Conservation (phyloP, 1,140 invertebrate species). For the Phortica variegata region DNA sequence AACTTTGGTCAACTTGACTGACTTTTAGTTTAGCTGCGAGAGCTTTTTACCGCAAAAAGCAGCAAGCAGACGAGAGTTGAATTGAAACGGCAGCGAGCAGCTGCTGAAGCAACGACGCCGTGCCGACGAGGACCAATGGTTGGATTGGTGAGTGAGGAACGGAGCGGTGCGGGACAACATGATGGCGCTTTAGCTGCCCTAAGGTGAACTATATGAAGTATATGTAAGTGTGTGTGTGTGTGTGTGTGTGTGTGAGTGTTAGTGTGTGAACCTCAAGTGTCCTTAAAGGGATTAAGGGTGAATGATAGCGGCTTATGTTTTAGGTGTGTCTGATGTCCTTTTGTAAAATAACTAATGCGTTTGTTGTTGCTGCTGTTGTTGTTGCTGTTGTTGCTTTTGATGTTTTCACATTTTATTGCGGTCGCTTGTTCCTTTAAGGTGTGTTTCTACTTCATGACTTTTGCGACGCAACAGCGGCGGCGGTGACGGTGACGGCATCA, state of each 20-base stretch:
- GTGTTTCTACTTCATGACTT: too few relatives aligned
- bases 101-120: too few relatives aligned
- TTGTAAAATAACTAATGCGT: slow-evolving; percentile 28
- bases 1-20: slow-evolving; percentile 53
- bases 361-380: neutral
- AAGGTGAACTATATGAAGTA: too few relatives aligned
- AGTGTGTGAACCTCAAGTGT: slow-evolving; percentile 42
- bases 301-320: slow-evolving; percentile 53
- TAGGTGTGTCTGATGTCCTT: slow-evolving; percentile 42
- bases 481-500: too few relatives aligned
- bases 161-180: too few relatives aligned
- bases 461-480: too few relatives aligned
- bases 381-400: neutral
- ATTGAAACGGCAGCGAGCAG: too few relatives aligned
- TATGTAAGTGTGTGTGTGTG: neutral
- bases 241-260: slow-evolving; percentile 10
- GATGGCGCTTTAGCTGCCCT: too few relatives aligned
- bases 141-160: too few relatives aligned
- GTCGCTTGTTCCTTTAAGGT: neutral
- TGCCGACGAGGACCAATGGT: too few relatives aligned
- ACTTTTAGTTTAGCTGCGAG: slow-evolving; percentile 39
- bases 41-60: neutral
- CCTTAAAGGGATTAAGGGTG: slow-evolving; percentile 52
- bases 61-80: neutral
- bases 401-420: slow-evolving; percentile 36